phyloP scores from a whole-genome alignment of 2,113 vertebrate genomes.

The Loxodonta africana region DNA sequence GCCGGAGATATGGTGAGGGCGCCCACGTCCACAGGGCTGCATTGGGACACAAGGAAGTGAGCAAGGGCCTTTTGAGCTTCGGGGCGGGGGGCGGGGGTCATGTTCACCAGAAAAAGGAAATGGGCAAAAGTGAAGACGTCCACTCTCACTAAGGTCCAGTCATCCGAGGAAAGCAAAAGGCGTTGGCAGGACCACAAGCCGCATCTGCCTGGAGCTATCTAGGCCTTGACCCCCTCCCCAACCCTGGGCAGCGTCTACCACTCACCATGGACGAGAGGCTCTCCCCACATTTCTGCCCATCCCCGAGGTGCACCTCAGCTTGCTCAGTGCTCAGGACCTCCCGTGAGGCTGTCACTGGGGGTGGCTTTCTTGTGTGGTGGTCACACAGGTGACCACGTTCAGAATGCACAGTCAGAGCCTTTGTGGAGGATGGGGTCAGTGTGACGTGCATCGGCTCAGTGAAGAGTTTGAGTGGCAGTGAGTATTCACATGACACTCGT shows the following conservation, averaged over 20 bases:
- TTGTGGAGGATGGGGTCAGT: too few species aligned
- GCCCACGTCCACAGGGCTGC: not conserved
- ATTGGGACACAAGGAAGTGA: accelerated
- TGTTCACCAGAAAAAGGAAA: not conserved
- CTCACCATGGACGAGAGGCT: not conserved
- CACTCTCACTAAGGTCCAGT: not conserved
- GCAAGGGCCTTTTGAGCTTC: not conserved
- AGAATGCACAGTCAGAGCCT: too few species aligned
- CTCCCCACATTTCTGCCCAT: accelerated
- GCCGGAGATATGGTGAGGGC: accelerated
- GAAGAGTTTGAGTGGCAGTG: too few species aligned
- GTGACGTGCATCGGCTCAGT: too few species aligned
- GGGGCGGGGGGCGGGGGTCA: too few species aligned
- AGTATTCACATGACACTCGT: too few species aligned
- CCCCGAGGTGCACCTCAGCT: accelerated
- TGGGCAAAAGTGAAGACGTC: not conserved
- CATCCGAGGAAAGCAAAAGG: not conserved
- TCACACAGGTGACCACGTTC: too few species aligned
- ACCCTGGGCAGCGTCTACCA: not conserved
- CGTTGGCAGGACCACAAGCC: not conserved
- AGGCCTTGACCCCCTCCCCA: not conserved
- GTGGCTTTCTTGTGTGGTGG: too few species aligned
- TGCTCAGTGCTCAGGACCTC: not conserved
- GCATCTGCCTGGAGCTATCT: not conserved
- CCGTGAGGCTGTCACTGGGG: too few species aligned